Evolutionary conservation across 2,113 vertebrate genomes (phyloP).

Genomic region (Pantherophis guttatus): DNA sequence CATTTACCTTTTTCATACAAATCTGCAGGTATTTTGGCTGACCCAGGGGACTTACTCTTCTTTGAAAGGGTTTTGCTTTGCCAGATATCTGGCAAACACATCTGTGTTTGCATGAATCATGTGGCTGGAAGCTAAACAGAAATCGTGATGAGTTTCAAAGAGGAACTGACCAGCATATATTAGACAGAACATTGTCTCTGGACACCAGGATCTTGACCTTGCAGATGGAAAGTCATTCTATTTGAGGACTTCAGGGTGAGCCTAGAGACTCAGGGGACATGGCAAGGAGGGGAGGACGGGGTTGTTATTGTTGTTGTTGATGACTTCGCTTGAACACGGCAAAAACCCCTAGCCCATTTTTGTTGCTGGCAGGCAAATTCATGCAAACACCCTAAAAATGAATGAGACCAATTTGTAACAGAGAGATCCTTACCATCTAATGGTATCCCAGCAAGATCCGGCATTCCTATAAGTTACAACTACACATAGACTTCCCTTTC

Average conservation of each 20-base stretch:
- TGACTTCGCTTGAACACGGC: neutral
- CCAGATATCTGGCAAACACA: neutral
- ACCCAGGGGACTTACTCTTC: neutral
- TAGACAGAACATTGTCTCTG: neutral
- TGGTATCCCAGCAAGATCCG: neutral
- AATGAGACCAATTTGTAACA: neutral
- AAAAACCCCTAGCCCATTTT: neutral
- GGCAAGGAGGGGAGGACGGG: neutral
- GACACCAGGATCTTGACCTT: neutral
- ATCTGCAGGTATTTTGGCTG: neutral
- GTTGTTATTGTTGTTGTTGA: neutral
- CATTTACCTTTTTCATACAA: neutral
- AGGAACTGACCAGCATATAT: neutral
- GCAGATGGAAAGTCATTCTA: neutral
- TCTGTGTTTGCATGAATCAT: slow-evolving; percentile 1
- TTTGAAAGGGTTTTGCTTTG: neutral
- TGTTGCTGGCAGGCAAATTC: neutral
- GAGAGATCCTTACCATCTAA: neutral
- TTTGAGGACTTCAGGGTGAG: neutral
- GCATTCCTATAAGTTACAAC: neutral
- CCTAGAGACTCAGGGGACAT: neutral
- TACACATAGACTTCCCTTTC: rapidly evolving
- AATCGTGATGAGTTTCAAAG: neutral
- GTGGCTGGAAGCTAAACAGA: neutral
- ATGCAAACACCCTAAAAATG: neutral